Evolutionary conservation across 2,113 vertebrate species (phyloP).

Genomic region (Podarcis raffonei): DNA sequence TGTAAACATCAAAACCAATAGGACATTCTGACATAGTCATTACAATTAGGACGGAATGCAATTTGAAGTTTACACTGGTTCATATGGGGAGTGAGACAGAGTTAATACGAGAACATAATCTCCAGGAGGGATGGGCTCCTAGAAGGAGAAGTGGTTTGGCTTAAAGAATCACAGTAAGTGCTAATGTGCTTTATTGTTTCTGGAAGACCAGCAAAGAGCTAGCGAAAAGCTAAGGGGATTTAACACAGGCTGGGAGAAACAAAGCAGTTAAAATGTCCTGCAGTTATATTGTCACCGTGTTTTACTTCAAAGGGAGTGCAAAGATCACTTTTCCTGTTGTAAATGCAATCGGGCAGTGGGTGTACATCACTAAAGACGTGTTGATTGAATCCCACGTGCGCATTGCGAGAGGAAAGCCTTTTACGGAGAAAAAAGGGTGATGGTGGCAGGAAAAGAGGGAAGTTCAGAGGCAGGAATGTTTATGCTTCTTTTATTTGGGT

Average conservation of each 20-base stretch:
- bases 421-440: slow-evolving; percentile 5
- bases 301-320: slow-evolving; percentile 38
- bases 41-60: background rate
- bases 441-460: background rate
- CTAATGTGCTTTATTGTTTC: slow-evolving; percentile 38
- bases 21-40: background rate
- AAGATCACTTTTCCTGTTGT: slow-evolving; percentile 36
- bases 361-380: slow-evolving; percentile 29
- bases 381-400: slow-evolving; percentile 42
- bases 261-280: slow-evolving; percentile 52
- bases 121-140: slow-evolving; percentile 43
- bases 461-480: background rate
- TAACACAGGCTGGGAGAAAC: slow-evolving; percentile 39
- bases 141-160: slow-evolving; percentile 25
- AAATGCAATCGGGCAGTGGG: slow-evolving; percentile 21
- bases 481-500: slow-evolving; percentile 10
- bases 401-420: slow-evolving; percentile 27
- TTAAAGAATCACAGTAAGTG: slow-evolving; percentile 36
- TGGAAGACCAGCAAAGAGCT: slow-evolving; percentile 39
- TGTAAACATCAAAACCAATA: background rate
- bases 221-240: slow-evolving; percentile 22
- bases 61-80: slow-evolving; percentile 29
- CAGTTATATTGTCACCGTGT: slow-evolving; percentile 46
- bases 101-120: slow-evolving; percentile 35
- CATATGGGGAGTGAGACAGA: slow-evolving; percentile 17